Base-by-base conservation (phyloP, 1,140 invertebrate species). In the Panagrolaimus sp. region DNA sequence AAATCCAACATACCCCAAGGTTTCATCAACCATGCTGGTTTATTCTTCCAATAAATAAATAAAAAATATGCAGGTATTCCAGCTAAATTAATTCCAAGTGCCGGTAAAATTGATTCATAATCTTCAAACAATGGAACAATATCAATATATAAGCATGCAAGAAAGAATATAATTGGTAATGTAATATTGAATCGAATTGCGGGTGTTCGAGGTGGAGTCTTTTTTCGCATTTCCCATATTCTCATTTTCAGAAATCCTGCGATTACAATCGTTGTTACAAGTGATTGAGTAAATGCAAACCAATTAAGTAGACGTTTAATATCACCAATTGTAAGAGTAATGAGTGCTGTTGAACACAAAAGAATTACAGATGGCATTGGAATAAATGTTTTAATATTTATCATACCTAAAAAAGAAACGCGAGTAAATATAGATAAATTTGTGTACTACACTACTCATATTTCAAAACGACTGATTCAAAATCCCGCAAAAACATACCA, bases 271-370 rank as follows among this genome's bases (percentile, higher is more conserved):
- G 90, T 85, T 13, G 91, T 87, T 14, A 94, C 91, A 80, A 94
- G 93, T 62, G 90, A 90, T 83, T 63, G 90, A 91, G 23, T 93
- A 90, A 83, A 93, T 96, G 82, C 93, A 92, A 70, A 97, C 94
- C n/a, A 97, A 87, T 2, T 88, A 87, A 83, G 92, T 92, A n/a
- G 94, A 89, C 83, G 96, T 89, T 78, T 89, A 89, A 25, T 90
- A 89, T 66, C 89, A 88, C 68, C 96, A 84, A 89, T 94, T 93
- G 25, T 91, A 38, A 38, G 31, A 2, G 7, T 38, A 38, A 38
- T 78, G 64, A 96, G 83, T 5, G 92, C 93, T 66, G 95, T 76
- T 13, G 84, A 23, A 46, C 87, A 85, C 85, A 81, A 69, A 44
- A 82, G 67, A 9, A 83, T 66, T 0, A 81, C 47, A 16, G 78